Conservation (phyloP, 2,888 invertebrate species). For the Andricus quercusramuli region DNA sequence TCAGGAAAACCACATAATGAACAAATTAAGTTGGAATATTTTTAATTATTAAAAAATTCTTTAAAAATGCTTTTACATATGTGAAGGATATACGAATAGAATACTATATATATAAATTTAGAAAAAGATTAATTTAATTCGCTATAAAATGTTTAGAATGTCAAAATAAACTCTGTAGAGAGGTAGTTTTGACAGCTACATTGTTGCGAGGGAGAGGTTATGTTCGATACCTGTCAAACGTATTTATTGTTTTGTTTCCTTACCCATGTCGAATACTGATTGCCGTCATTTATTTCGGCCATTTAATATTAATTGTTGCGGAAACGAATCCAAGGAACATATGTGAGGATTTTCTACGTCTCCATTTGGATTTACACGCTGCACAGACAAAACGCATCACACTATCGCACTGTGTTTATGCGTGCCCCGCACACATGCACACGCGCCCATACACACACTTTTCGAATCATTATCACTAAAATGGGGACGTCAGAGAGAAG, state of each 20-base stretch:
- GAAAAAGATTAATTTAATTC: not conserved
- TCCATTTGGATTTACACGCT: not conserved
- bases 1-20: not conserved
- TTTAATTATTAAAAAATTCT: not conserved
- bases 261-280: slow-evolving; percentile 84
- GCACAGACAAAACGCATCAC: not conserved
- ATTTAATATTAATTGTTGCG: slow-evolving; percentile 72
- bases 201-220: slow-evolving; percentile 53
- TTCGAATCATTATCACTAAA: too few relatives aligned
- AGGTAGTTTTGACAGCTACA: slow-evolving; percentile 42
- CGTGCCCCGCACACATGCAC: too few relatives aligned
- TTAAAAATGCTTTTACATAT: not conserved
- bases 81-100: not conserved
- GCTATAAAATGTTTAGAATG: not conserved
- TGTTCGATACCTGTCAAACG: slow-evolving; percentile 42
- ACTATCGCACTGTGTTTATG: too few relatives aligned
- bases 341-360: not conserved
- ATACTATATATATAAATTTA: not conserved
- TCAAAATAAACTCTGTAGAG: not conserved
- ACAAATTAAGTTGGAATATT: not conserved
- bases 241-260: slow-evolving; percentile 61
- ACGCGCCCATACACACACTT: too few relatives aligned
- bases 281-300: slow-evolving; percentile 80
- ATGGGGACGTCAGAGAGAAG: too few relatives aligned
- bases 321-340: not conserved